These are phyloP conservation scores for Zaprionus nigranus DNA, from an alignment of 1,140 invertebrate genomes.

Conservation along the genomic window DNA sequence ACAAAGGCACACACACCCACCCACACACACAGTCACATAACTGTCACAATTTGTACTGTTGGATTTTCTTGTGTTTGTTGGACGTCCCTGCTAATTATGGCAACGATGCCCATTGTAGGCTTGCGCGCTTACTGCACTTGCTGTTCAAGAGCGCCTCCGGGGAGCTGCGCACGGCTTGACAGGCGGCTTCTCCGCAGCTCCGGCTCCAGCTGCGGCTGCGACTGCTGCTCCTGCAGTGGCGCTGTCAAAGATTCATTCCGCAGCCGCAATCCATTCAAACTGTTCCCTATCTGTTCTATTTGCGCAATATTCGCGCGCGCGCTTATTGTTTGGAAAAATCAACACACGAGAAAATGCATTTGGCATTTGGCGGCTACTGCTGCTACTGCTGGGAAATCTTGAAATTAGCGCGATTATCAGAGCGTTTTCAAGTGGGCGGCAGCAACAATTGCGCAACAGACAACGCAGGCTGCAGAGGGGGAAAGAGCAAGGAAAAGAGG, in stretches of 20 bases:
- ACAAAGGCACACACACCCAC: constrained; percentile 25
- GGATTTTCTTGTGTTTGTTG: constrained; percentile 29
- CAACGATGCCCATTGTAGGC: constrained; percentile 35
- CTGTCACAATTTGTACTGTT: constrained; percentile 47
- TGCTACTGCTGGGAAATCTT: constrained; percentile 80
- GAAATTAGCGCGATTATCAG: constrained; percentile 83
- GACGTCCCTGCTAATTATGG: constrained; percentile 29
- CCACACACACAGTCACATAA: constrained; percentile 9
- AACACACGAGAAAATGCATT: constrained; percentile 76
- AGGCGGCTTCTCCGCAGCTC: constrained; percentile 12
- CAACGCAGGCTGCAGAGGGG: neutral
- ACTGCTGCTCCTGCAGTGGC: neutral
- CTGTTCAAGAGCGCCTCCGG: constrained; percentile 48
- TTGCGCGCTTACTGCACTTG: constrained; percentile 39
- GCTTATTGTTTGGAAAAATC: constrained; percentile 83
- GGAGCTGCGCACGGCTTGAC: constrained; percentile 50
- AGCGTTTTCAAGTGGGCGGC: constrained; percentile 71
- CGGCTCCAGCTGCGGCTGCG: neutral
- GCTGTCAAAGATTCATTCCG: constrained; percentile 39
- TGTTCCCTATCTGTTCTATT: constrained; percentile 63
- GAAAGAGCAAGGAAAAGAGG: neutral
- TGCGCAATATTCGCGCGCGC: constrained; percentile 73
- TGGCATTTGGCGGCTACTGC: constrained; percentile 57
- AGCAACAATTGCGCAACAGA: constrained; percentile 57
- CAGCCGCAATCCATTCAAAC: constrained; percentile 13